Conservation (phyloP, 2,888 invertebrate species). For the Diplolepis rosae region DNA sequence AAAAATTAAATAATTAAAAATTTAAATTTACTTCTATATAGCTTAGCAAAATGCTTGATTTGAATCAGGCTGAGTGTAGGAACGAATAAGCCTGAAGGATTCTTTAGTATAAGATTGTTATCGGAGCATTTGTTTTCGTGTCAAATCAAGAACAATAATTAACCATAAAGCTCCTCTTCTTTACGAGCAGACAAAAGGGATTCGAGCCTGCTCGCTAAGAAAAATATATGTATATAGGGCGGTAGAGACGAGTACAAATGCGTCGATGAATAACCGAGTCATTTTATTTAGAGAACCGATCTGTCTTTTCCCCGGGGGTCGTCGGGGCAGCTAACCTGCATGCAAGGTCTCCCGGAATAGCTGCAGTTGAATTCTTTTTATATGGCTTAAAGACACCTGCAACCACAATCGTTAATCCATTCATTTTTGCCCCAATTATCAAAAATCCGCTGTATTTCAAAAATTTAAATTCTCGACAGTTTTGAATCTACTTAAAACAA, state of each 20-base stretch:
- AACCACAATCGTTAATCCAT: conserved; percentile 13
- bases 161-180: conserved; percentile 48
- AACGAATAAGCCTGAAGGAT: conserved; percentile 8
- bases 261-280: conserved; percentile 73
- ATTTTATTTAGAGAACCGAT: conserved; percentile 73
- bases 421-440: background rate
- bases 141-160: conserved; percentile 41
- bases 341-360: conserved; percentile 54
- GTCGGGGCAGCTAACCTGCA: conserved; percentile 52
- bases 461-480: background rate
- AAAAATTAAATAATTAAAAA: no score
- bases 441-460: no score
- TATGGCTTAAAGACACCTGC: conserved; percentile 50
- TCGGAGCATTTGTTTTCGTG: conserved; percentile 2
- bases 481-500: background rate
- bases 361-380: conserved; percentile 51
- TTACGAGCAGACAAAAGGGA: conserved; percentile 47
- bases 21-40: no score
- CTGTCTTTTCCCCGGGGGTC: conserved; percentile 67
- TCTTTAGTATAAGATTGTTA: background rate
- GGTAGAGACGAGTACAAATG: conserved; percentile 69
- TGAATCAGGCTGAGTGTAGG: background rate
- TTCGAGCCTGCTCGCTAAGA: conserved; percentile 49
- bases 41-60: background rate
- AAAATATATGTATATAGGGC: conserved; percentile 55